A percentile compares a stretch with the other conserved stretches of the same genome.
Evolutionary conservation across 2,113 vertebrate genomes (phyloP).

Genomic region (Gavia stellata): DNA sequence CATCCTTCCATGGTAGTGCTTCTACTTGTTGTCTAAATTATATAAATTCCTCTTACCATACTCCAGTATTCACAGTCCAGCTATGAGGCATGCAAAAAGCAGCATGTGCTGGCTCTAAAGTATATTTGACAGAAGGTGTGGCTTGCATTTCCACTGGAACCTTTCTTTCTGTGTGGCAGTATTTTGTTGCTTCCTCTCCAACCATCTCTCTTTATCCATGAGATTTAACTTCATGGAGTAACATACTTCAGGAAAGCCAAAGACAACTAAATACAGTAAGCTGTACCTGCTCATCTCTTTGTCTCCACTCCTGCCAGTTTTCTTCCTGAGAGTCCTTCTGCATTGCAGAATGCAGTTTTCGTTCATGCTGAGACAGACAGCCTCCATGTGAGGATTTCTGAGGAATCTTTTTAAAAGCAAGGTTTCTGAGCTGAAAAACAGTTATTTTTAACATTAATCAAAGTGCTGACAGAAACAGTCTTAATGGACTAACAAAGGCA

Average conservation of each 20-base stretch:
- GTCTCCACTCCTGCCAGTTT: conserved; percentile 91
- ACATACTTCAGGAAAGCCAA: not conserved
- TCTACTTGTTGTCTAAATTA: not conserved
- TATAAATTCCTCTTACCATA: not conserved
- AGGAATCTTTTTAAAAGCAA: conserved; percentile 94
- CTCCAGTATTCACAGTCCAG: not conserved
- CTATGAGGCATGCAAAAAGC: not conserved
- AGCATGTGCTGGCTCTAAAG: not conserved
- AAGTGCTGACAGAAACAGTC: not conserved
- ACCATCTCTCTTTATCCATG: not conserved
- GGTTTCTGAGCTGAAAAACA: conserved; percentile 83
- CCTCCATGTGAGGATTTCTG: conserved; percentile 80
- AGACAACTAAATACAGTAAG: not conserved
- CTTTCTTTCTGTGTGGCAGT: not conserved
- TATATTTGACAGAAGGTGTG: not conserved
- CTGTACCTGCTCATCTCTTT: conserved; percentile 88
- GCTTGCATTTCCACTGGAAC: not conserved
- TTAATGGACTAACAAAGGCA: not conserved
- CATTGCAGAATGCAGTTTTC: conserved; percentile 59
- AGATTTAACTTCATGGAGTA: not conserved
- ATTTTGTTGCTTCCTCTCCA: not conserved
- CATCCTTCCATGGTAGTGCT: not conserved
- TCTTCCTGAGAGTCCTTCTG: conserved; percentile 72
- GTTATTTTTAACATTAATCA: not conserved
- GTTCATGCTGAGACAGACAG: conserved; percentile 76